Evolutionary conservation across 1,140 invertebrate species (phyloP), one percentile per base, ranked within the genome.

Genomic region (Leptoteleia sp.): DNA sequence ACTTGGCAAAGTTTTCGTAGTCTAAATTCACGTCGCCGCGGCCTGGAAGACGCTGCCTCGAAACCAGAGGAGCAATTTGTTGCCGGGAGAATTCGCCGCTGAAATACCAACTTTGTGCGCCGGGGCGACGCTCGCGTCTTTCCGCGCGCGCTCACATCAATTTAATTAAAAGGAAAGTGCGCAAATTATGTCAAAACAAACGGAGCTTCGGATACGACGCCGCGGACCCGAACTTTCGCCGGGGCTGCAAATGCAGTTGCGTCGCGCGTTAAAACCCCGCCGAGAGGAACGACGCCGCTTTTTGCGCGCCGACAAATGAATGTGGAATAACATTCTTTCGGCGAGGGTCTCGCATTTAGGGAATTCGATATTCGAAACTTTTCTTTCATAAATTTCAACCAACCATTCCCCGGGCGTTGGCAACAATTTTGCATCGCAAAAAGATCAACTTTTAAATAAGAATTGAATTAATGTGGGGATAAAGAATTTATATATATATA

Each of bases 1-100:
- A 79, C 70, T 75, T 75, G 62, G 65, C 54, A 75, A 75, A 79
- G 77, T 79, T 79, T 75, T 71, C 64, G 54, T 50, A 61, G 57
- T 65, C 71, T 54, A 65, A 79, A 75, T 75, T 73, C 61, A 55
- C 77, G 54, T 59, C 48, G 72, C 31, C 31, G 4, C 31, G 31
- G 45, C 43, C 19, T 13, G 50, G 31, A 57, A 72, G 61, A 72
- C 55, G 54, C 55, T 38, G 40, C 52, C 42, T 38, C 67, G 42
- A 59, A 78, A 59, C 48, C 61, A 16, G 61, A 59, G 40, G 55
- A 72, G 62, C 70, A 73, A 79, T 79, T 79, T 68, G 70, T 59
- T 65, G 57, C 48, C 59, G 25, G n/a, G 40, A 57, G 55, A 79
- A 73, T 59, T 57, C 27, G 55, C 27, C 50, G 33, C 57, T 64